Evolutionary conservation across 2,797 vertebrate genomes (phyloP).

Genomic region (Hypotaenidia okinawae): DNA sequence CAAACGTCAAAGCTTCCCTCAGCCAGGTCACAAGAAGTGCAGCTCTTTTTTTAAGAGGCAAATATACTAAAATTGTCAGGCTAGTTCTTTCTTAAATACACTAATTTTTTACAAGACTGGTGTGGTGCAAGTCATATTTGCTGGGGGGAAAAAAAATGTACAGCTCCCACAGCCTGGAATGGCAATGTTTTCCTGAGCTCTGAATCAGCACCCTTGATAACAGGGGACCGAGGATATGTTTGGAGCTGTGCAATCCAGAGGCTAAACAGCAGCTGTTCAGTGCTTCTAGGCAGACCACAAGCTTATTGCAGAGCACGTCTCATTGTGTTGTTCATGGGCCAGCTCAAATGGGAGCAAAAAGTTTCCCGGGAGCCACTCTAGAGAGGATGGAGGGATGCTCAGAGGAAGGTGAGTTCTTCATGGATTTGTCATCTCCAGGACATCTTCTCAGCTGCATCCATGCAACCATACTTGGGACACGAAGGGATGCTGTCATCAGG

Average conservation of each 20-base stretch:
- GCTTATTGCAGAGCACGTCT: neutral
- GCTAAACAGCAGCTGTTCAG: neutral
- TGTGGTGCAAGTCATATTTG: neutral
- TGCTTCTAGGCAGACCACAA: neutral
- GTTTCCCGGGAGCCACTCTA: neutral
- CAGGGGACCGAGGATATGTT: neutral
- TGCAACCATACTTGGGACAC: too few relatives aligned
- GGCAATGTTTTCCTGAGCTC: neutral
- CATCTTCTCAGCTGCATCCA: neutral
- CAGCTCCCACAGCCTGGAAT: neutral
- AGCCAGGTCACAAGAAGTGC: neutral
- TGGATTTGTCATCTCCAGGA: neutral
- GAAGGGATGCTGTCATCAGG: neutral
- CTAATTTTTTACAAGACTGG: neutral
- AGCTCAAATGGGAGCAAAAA: neutral
- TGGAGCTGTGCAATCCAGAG: neutral
- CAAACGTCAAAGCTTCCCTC: neutral
- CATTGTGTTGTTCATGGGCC: neutral
- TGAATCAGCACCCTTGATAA: conserved; percentile 43
- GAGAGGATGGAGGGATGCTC: neutral
- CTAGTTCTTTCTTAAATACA: neutral
- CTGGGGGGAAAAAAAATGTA: neutral
- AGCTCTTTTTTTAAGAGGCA: neutral
- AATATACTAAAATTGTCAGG: neutral
- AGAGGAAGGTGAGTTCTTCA: neutral